A percentile compares a stretch with the other conserved stretches of the same genome.
These are phyloP conservation scores for Tachyglossus aculeatus DNA, from an alignment of 2,797 vertebrate species.

Conservation along the genomic window DNA sequence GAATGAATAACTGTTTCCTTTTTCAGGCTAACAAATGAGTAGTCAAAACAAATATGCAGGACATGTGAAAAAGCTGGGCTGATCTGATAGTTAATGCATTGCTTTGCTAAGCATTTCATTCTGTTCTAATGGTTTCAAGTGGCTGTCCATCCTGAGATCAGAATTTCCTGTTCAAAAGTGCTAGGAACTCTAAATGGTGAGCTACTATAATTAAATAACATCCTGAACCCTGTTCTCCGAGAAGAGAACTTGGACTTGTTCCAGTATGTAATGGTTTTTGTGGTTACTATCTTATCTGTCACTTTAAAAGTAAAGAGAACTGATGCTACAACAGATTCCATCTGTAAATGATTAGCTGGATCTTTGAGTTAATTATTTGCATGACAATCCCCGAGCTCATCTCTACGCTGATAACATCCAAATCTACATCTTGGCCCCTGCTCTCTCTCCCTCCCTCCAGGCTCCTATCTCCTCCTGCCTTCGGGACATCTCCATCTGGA, in stretches of 20 bases:
- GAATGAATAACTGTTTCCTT: neutral
- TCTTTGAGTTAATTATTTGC: neutral
- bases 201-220: neutral
- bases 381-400: neutral
- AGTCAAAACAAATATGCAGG: conserved; percentile 14
- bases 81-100: conserved; percentile 4
- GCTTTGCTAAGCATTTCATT: neutral
- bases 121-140: conserved; percentile 22
- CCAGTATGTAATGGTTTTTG: neutral
- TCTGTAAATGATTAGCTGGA: too few relatives aligned
- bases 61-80: conserved; percentile 6
- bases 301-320: neutral
- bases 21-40: conserved; percentile 32
- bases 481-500: too few relatives aligned
- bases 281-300: neutral
- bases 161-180: conserved; percentile 13
- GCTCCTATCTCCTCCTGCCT: too few relatives aligned
- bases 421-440: too few relatives aligned
- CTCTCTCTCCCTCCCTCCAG: too few relatives aligned
- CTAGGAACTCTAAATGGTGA: neutral
- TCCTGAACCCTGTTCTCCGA: neutral
- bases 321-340: neutral
- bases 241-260: neutral
- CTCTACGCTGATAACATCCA: neutral
- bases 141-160: conserved; percentile 1